Conservation (phyloP, 2,113 vertebrate genomes). For the Gavialis gangeticus region DNA sequence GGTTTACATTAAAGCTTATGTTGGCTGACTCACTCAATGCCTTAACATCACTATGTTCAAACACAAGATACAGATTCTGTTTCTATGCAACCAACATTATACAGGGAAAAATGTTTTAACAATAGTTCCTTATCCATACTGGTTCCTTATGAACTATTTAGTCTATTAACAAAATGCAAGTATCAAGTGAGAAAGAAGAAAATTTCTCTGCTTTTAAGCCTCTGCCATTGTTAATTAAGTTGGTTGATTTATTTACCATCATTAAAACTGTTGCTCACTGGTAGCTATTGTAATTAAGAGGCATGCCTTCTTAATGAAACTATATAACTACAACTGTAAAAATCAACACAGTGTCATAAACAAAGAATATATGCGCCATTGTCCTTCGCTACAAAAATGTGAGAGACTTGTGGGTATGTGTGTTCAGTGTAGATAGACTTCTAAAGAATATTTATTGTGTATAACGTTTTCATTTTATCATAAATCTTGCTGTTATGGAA, state of each 20-base stretch:
- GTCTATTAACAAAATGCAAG: not conserved
- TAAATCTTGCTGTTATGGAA: not conserved
- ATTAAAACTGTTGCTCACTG: slow-evolving; percentile 22
- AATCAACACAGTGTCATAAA: slow-evolving; percentile 68
- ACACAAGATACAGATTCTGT: not conserved
- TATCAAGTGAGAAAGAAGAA: not conserved
- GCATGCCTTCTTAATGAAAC: slow-evolving; percentile 52
- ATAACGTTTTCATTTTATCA: not conserved
- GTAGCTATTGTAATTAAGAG: slow-evolving; percentile 66
- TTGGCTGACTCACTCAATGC: too few species aligned
- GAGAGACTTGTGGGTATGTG: not conserved
- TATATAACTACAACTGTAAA: slow-evolving; percentile 40
- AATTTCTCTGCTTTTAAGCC: not conserved
- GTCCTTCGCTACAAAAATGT: not conserved
- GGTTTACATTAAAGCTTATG: too few species aligned
- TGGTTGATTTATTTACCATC: slow-evolving; percentile 55
- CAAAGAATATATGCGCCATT: slow-evolving; percentile 40
- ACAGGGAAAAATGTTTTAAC: not conserved
- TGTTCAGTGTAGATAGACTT: not conserved
- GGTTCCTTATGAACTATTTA: not conserved
- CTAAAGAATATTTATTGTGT: not conserved
- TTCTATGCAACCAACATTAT: not conserved
- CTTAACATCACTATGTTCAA: too few species aligned
- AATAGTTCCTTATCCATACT: not conserved
- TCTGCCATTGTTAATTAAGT: slow-evolving; percentile 47